A percentile compares a stretch with the other conserved stretches of the same genome.
Conservation (phyloP, 2,797 vertebrate genomes). For the Micromesistius poutassou region DNA sequence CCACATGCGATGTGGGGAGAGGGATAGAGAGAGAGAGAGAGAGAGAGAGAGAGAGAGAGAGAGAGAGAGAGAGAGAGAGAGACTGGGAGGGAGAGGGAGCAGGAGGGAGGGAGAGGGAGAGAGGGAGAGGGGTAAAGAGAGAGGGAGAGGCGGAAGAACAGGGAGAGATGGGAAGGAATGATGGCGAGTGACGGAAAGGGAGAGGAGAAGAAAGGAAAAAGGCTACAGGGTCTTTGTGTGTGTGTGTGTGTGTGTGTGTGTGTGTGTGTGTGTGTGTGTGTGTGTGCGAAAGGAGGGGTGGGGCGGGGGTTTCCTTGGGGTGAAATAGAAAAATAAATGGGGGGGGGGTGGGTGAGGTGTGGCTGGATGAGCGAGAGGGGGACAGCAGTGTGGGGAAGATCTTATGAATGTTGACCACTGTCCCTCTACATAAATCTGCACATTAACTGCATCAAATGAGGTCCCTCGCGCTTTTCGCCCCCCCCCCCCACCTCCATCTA, state of each 20-base stretch:
- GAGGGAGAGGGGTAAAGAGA: neutral
- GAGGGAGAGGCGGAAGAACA: slow-evolving; percentile 8
- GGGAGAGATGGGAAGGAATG: slow-evolving; percentile 12
- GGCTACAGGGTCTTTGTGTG: slow-evolving; percentile 38
- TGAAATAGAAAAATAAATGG: slow-evolving; percentile 26
- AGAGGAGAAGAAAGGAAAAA: slow-evolving; percentile 46
- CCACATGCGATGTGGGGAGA: slow-evolving; percentile 35
- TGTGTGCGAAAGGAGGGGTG: slow-evolving; percentile 5
- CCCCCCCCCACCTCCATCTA: slow-evolving; percentile 61
- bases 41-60: slow-evolving; percentile 19
- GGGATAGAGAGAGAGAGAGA: slow-evolving; percentile 28
- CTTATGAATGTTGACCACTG: slow-evolving; percentile 79
- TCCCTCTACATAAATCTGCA: slow-evolving; percentile 81
- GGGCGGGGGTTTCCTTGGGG: slow-evolving; percentile 25
- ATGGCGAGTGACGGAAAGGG: slow-evolving; percentile 9
- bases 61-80: too few relatives aligned
- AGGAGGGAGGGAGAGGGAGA: slow-evolving; percentile 11
- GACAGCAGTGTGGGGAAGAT: slow-evolving; percentile 52
- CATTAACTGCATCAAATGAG: slow-evolving; percentile 80
- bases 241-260: neutral
- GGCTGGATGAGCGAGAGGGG: slow-evolving; percentile 7
- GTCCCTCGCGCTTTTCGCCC: slow-evolving; percentile 58
- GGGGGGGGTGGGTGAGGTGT: slow-evolving; percentile 28
- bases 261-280: too few relatives aligned
- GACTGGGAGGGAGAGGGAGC: neutral